phyloP scores from a whole-genome alignment of 2,888 invertebrate genomes.

The Rhamnusium bicolor region DNA sequence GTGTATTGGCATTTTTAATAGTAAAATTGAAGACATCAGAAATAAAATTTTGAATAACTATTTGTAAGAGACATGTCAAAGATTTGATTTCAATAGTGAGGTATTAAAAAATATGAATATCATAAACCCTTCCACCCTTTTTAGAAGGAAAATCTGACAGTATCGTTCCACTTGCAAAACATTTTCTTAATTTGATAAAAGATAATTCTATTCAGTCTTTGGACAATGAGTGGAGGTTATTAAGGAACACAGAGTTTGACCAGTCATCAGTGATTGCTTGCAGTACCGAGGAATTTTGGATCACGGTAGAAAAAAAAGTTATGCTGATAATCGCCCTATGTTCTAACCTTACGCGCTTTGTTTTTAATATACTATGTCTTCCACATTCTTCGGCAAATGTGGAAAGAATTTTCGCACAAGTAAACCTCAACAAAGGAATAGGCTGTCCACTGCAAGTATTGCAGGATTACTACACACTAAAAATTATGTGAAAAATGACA shows the following conservation, averaged over 20 bases:
- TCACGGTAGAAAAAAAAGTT: background rate
- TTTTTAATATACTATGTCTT: background rate
- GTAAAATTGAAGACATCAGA: no score
- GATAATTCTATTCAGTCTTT: constrained; percentile 19
- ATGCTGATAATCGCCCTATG: background rate
- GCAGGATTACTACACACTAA: no score
- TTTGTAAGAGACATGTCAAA: no score
- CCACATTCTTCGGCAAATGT: constrained; percentile 1
- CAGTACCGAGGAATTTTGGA: background rate
- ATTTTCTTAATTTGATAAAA: constrained; percentile 26
- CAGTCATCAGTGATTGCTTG: no score
- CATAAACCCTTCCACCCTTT: constrained; percentile 15
- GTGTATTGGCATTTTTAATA: no score
- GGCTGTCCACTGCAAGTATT: no score
- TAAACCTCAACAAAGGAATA: no score
- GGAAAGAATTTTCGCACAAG: background rate
- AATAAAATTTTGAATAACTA: no score
- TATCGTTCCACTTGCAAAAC: constrained; percentile 2
- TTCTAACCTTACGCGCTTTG: background rate
- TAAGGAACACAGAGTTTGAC: constrained; percentile 11
- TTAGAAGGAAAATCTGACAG: background rate
- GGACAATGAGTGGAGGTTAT: constrained; percentile 40
- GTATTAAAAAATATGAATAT: constrained; percentile 23
- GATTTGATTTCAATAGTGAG: constrained; percentile 38
- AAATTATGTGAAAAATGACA: no score